phyloP scores from a whole-genome alignment of 2,113 vertebrate genomes.

The Oenanthe oenanthe region DNA sequence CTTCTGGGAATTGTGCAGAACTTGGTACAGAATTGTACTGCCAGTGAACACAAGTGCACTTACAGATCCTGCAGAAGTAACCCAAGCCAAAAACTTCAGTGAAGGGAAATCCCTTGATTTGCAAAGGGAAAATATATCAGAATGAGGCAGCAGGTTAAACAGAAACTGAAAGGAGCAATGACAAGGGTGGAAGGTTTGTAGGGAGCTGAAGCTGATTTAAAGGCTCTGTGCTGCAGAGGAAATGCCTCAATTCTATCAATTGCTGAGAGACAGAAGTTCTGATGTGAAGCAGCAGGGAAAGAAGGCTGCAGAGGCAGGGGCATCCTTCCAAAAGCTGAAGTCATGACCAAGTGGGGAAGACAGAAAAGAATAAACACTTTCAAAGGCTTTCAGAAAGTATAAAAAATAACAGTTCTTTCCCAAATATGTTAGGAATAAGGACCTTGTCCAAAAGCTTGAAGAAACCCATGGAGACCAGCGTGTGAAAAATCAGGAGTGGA shows the following conservation, averaged over 20 bases:
- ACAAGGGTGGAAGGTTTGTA: neutral
- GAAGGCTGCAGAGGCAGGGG: neutral
- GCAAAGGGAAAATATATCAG: neutral
- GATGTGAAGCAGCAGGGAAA: neutral
- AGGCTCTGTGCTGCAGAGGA: neutral
- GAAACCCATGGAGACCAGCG: neutral
- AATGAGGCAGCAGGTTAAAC: neutral
- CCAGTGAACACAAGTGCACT: neutral
- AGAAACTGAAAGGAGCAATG: neutral
- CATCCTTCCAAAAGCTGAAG: constrained; percentile 51
- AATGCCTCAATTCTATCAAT: neutral
- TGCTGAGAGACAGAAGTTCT: neutral
- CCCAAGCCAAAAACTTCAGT: neutral
- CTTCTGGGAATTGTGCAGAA: neutral
- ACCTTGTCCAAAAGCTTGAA: neutral
- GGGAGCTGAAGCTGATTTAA: neutral
- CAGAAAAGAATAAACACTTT: constrained; percentile 30
- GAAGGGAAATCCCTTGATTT: neutral
- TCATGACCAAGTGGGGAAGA: constrained; percentile 37
- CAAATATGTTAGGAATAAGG: neutral
- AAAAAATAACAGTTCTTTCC: neutral
- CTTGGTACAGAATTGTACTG: neutral
- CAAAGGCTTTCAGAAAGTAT: constrained; percentile 5
- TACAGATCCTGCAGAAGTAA: neutral
- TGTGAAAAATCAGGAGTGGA: neutral